Base-by-base conservation (phyloP, 2,797 vertebrate genomes). In the Anas georgica region DNA sequence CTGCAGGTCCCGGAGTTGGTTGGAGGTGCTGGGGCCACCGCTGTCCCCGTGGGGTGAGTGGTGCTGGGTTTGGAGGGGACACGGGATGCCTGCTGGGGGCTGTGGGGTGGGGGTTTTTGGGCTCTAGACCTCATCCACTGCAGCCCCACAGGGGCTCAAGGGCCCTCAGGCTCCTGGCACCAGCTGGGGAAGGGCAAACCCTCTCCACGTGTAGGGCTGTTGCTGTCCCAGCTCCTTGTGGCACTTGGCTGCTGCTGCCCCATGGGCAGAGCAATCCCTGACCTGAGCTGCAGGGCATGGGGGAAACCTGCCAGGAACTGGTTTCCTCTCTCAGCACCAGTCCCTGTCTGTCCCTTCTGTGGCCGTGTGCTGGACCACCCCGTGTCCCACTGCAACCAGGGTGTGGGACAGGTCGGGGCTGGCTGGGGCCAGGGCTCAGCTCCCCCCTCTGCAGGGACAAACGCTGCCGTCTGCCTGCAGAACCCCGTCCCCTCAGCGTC, bases 321-420 rank as follows among this genome's bases (percentile, higher is more conserved):
- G 33, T 14, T 16, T 50, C 48, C 33, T 35, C 8, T 67, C 43
- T 8, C 43, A 20, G 17, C 14, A 9, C n/a, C 18, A 5, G 13
- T 35, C 35, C 35, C 35, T 35, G 35, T 35, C 8, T 35, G 35
- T 8, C 35, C 37, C 37, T 37, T 37, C 33, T 11, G 18, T 14
- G 45, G n/a, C 59, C 7, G 8, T 28, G 25, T 26, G 11, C 12
- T 17, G 48, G 17, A 1, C 7, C 37, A 15, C n/a, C 20, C 26
- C 4, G 0, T 17, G 25, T 55, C 79, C 48, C 4, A 1, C 45
- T 1, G 13, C 55, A 59, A 18, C 50, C 0, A 1, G 6, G 41
- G 29, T 4, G 9, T 23, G 10, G 62, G 22, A 12, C 11, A 28
- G 45, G 15, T 12, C 1, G 5, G 54, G 59, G 23, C 29, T 46